Percentiles rank a stretch among this genome's conserved stretches.
phyloP scores from a whole-genome alignment of 2,888 invertebrate genomes.

The Cephus pulcher region DNA sequence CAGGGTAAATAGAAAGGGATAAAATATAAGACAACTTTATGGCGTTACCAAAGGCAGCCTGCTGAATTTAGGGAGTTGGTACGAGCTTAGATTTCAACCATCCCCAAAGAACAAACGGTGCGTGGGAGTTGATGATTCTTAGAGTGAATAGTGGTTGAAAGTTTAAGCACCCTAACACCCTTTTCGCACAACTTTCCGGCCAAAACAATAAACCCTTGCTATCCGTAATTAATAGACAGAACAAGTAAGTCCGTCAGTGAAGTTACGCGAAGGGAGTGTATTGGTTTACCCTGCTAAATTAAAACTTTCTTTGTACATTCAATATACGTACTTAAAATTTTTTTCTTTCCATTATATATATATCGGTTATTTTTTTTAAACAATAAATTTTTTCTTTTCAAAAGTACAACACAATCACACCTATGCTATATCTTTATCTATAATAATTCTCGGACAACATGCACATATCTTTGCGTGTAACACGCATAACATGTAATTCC shows the following conservation, averaged over 20 bases:
- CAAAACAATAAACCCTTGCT: constrained; percentile 9
- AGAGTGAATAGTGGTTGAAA: not conserved
- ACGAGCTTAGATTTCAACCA: not conserved
- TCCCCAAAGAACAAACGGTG: not conserved
- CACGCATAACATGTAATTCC: not conserved
- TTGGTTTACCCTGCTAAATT: not conserved
- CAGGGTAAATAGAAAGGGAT: not conserved
- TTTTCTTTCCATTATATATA: too few species aligned
- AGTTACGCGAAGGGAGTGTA: not conserved
- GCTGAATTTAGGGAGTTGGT: not conserved
- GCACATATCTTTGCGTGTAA: not conserved
- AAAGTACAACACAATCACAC: not conserved
- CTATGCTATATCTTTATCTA: not conserved
- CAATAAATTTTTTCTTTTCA: not conserved
- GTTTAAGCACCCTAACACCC: not conserved
- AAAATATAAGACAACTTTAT: not conserved
- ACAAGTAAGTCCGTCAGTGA: not conserved
- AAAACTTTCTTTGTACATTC: not conserved
- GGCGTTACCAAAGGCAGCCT: not conserved
- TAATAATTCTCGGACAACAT: not conserved
- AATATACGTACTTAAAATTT: not conserved
- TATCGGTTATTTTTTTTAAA: not conserved
- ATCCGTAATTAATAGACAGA: not conserved
- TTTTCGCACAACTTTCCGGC: not conserved
- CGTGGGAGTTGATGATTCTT: not conserved